These are phyloP conservation scores for Zosterops japonicus DNA, from an alignment of 2,113 vertebrate genomes.

Conservation along the genomic window DNA sequence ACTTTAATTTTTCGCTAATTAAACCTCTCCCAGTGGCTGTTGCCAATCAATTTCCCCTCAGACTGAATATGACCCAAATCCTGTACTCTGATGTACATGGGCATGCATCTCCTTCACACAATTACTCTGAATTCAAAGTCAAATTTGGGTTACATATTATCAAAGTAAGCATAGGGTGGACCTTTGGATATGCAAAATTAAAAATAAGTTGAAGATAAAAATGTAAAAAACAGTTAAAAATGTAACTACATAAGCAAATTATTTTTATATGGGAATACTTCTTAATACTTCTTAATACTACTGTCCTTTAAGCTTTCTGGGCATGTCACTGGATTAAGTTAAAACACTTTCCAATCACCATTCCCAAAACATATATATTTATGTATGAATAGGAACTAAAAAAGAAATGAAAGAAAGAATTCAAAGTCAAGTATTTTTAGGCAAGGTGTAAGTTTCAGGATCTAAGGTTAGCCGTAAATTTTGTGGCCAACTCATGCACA, in stretches of 20 bases:
- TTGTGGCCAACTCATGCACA: neutral
- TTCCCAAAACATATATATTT: neutral
- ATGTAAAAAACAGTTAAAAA: accelerated
- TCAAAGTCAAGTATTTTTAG: neutral
- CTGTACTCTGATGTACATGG: neutral
- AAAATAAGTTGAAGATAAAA: neutral
- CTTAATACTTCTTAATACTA: neutral
- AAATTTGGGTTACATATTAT: neutral
- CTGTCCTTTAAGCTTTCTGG: neutral
- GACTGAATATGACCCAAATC: neutral
- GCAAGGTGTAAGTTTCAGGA: neutral
- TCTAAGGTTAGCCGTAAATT: neutral
- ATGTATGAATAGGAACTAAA: neutral
- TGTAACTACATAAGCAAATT: neutral
- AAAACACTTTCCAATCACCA: neutral
- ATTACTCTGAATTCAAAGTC: neutral
- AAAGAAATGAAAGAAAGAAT: neutral
- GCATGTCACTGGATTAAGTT: neutral
- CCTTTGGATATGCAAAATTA: neutral
- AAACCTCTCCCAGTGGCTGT: neutral
- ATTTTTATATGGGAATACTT: neutral
- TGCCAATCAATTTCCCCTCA: neutral
- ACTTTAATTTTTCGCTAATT: neutral
- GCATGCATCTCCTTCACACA: neutral
- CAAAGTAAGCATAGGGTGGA: accelerated